These are phyloP conservation scores for Protophormia terraenovae DNA, from an alignment of 2,888 invertebrate species.

Conservation along the genomic window DNA sequence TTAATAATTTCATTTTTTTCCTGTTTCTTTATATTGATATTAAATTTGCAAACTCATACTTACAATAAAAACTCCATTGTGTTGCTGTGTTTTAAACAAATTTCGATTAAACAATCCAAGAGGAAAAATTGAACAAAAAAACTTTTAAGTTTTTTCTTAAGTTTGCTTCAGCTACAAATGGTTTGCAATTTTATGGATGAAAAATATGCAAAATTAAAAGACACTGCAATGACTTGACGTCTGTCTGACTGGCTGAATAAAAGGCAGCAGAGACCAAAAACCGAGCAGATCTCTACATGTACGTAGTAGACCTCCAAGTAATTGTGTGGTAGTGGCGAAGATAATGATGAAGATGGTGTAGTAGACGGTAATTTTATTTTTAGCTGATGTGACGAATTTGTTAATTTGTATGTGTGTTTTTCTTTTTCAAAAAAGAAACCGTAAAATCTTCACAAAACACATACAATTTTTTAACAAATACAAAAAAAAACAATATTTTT, in stretches of 20 bases:
- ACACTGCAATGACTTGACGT: slow-evolving; percentile 16
- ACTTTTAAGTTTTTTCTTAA: neutral
- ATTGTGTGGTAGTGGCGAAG: slow-evolving; percentile 8
- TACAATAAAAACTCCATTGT: slow-evolving; percentile 81
- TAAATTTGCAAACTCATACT: slow-evolving; percentile 70
- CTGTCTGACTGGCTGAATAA: neutral
- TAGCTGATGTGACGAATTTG: slow-evolving; percentile 68
- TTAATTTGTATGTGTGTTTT: slow-evolving; percentile 34
- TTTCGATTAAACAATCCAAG: slow-evolving; percentile 35
- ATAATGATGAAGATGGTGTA: slow-evolving; percentile 23
- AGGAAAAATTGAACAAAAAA: neutral
- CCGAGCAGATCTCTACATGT: neutral
- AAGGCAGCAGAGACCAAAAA: neutral
- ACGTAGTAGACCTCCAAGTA: slow-evolving; percentile 23
- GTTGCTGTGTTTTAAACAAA: slow-evolving; percentile 65
- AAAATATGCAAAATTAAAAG: neutral
- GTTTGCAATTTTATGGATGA: neutral
- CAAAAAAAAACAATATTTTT: neutral
- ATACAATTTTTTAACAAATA: neutral
- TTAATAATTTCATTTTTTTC: neutral
- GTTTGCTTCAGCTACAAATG: slow-evolving; percentile 9
- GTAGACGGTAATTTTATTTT: slow-evolving; percentile 66
- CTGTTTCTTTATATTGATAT: neutral
- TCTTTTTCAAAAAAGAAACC: slow-evolving; percentile 1
- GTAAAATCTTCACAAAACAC: neutral